A percentile compares a stretch with the other conserved stretches of the same genome.
Conservation (phyloP, 2,113 vertebrate species). For the Gnathonemus longibarbis region DNA sequence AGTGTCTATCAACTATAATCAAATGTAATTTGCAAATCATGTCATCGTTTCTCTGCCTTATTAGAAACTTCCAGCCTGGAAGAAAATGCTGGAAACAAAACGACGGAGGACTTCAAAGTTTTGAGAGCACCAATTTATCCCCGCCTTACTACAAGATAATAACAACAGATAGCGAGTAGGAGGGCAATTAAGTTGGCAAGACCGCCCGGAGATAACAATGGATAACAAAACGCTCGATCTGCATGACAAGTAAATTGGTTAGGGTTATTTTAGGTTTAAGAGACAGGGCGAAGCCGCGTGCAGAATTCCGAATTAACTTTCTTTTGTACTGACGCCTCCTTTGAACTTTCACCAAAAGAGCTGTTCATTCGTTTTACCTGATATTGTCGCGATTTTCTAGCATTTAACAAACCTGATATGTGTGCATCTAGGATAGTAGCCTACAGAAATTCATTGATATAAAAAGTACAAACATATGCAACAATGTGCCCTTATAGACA, state of each 20-base stretch:
- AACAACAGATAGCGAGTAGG: conserved; percentile 46
- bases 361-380: background rate
- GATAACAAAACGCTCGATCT: conserved; percentile 42
- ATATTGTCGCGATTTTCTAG: background rate
- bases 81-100: background rate
- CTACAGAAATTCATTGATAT: background rate
- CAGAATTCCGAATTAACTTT: background rate
- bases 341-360: background rate
- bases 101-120: conserved; percentile 1
- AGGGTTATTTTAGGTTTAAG: conserved; percentile 37
- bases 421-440: background rate
- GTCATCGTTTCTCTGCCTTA: background rate
- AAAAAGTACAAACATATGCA: background rate
- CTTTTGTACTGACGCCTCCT: conserved; percentile 36
- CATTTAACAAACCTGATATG: background rate
- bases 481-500: background rate
- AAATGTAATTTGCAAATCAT: background rate
- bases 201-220: conserved; percentile 10
- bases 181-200: conserved; percentile 22
- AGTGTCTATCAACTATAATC: background rate
- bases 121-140: background rate
- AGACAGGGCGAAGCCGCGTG: conserved; percentile 21
- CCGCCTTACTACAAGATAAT: background rate
- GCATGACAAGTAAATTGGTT: conserved; percentile 64
- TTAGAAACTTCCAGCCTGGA: background rate